Conservation (phyloP, 2,113 vertebrate genomes). For the Agelaius tricolor region DNA sequence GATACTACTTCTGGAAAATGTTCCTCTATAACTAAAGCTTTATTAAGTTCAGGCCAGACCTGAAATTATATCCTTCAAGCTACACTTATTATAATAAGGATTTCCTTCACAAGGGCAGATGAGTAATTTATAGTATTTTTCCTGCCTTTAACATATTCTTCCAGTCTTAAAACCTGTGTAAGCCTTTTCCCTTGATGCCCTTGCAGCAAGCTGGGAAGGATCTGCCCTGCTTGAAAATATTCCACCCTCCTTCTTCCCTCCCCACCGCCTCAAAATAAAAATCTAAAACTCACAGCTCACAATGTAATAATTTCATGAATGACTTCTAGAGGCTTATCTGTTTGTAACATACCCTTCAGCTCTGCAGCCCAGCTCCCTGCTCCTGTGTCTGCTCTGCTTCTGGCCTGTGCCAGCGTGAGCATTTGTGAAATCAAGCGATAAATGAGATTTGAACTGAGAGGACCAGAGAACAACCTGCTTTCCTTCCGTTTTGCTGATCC, state of each 20-base stretch:
- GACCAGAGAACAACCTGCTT: background rate
- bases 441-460: constrained; percentile 1
- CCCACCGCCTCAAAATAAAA: accelerated
- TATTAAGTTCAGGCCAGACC: background rate
- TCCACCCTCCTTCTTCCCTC: background rate
- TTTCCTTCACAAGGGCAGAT: background rate
- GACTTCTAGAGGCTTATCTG: background rate
- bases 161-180: background rate
- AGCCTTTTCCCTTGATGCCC: background rate
- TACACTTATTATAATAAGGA: background rate
- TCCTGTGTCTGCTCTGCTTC: accelerated
- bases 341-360: background rate
- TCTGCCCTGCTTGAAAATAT: background rate
- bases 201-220: background rate
- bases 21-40: background rate
- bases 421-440: constrained; percentile 3
- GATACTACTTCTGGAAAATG: background rate
- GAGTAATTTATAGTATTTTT: background rate
- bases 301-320: background rate
- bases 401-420: background rate
- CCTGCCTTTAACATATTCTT: background rate
- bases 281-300: background rate
- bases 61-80: background rate
- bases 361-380: background rate
- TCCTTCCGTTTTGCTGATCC: constrained; percentile 16